These are phyloP conservation scores for Helobdella robusta DNA, from an alignment of 2,888 invertebrate species.

Conservation along the genomic window DNA sequence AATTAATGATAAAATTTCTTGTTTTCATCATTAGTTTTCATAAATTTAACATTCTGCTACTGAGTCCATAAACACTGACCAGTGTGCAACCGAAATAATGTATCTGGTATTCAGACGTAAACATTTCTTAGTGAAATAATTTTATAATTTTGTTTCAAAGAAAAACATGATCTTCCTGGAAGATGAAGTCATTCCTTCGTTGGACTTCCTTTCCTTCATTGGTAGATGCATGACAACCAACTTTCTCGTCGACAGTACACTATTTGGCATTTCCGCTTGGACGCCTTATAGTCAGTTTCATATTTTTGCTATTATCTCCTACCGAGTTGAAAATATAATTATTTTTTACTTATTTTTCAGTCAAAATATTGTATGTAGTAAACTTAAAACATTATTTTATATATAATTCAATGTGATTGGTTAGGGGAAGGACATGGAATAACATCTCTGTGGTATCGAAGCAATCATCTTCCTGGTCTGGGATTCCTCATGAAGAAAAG, in stretches of 20 bases:
- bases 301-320: too few relatives aligned
- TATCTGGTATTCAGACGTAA: too few relatives aligned
- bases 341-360: not conserved
- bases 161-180: slow-evolving; percentile 52
- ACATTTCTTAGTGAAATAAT: not conserved
- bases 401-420: not conserved
- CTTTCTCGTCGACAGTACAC: slow-evolving; percentile 46
- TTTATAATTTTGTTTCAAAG: slow-evolving; percentile 35
- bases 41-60: too few relatives aligned
- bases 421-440: slow-evolving; percentile 1
- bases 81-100: too few relatives aligned
- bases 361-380: not conserved
- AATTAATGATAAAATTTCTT: too few relatives aligned
- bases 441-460: slow-evolving; percentile 38
- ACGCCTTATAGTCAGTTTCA: slow-evolving; percentile 48
- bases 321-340: not conserved
- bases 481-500: slow-evolving; percentile 45
- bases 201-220: slow-evolving; percentile 49
- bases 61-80: too few relatives aligned
- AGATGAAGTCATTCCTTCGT: slow-evolving; percentile 51
- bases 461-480: slow-evolving; percentile 47
- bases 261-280: slow-evolving; percentile 52
- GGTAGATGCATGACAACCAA: slow-evolving; percentile 45
- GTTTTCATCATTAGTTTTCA: too few relatives aligned
- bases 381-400: not conserved